A percentile compares a stretch with the other conserved stretches of the same genome.
Conservation (phyloP, 2,888 invertebrate species). For the Argyresthia albistria region DNA sequence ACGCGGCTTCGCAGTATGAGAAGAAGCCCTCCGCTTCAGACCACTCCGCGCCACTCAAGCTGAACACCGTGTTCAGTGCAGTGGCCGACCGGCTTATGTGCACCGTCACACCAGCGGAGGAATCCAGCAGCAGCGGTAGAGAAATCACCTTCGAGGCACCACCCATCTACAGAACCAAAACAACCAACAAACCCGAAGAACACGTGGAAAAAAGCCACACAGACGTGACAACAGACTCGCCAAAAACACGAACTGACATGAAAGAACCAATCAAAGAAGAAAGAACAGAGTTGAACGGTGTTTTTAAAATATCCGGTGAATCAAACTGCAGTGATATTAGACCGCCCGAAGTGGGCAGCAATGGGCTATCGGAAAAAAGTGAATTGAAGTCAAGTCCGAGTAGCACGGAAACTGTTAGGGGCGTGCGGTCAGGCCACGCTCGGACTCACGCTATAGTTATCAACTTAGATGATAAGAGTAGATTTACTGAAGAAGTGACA, state of each 20-base stretch:
- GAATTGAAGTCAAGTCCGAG: conserved; percentile 48
- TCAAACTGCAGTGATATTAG: conserved; percentile 55
- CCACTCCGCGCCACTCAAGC: conserved; percentile 56
- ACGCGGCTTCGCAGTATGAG: conserved; percentile 77
- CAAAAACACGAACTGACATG: conserved; percentile 37
- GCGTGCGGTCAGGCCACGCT: conserved; percentile 76
- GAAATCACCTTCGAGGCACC: conserved; percentile 60
- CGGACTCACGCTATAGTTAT: conserved; percentile 84
- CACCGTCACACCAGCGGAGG: conserved; percentile 62
- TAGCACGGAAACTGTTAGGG: conserved; percentile 46
- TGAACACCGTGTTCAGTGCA: conserved; percentile 67
- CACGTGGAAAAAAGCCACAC: conserved; percentile 55
- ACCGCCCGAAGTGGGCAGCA: conserved; percentile 48
- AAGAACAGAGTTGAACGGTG: conserved; percentile 37
- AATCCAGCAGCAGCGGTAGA: conserved; percentile 62
- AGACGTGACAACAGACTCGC: conserved; percentile 55
- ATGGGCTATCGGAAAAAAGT: conserved; percentile 32
- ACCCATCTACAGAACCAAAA: conserved; percentile 53
- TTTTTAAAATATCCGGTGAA: conserved; percentile 63
- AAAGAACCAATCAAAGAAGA: conserved; percentile 43
- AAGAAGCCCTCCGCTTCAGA: conserved; percentile 61
- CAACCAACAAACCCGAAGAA: conserved; percentile 56
- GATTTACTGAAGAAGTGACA: conserved; percentile 87
- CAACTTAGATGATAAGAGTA: conserved; percentile 84
- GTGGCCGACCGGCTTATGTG: conserved; percentile 67